phyloP scores from a whole-genome alignment of 2,797 vertebrate genomes.

The Naso thynnoides region DNA sequence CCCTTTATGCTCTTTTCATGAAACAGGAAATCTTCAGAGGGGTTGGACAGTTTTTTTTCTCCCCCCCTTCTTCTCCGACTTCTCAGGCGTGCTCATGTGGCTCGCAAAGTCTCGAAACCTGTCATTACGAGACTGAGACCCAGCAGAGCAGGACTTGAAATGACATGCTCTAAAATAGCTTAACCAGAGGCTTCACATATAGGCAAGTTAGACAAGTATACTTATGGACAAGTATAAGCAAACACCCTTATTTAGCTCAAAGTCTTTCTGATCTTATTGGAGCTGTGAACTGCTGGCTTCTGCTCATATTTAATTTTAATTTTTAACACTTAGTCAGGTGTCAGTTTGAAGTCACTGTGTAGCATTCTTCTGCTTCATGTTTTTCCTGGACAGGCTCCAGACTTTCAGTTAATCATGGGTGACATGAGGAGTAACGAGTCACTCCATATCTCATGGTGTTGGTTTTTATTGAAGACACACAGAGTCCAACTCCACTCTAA shows the following conservation, averaged over 20 bases:
- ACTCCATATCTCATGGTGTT: slow-evolving; percentile 45
- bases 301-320: slow-evolving; percentile 24
- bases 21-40: slow-evolving; percentile 85
- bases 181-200: slow-evolving; percentile 10
- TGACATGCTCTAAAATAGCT: slow-evolving; percentile 67
- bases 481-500: slow-evolving; percentile 67
- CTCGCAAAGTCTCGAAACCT: slow-evolving; percentile 62
- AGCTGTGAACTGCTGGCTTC: background rate
- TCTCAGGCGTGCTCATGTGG: slow-evolving; percentile 59
- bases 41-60: slow-evolving; percentile 68
- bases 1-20: slow-evolving; percentile 68
- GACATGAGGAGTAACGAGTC: slow-evolving; percentile 43
- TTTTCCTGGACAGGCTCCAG: slow-evolving; percentile 38
- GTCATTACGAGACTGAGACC: slow-evolving; percentile 71
- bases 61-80: slow-evolving; percentile 26
- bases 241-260: slow-evolving; percentile 38
- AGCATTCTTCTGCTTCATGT: slow-evolving; percentile 1
- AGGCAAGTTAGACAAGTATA: background rate
- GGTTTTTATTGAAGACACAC: slow-evolving; percentile 53
- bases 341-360: slow-evolving; percentile 18
- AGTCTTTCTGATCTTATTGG: slow-evolving; percentile 29
- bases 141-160: slow-evolving; percentile 66
- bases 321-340: background rate
- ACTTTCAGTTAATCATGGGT: slow-evolving; percentile 39
- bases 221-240: slow-evolving; percentile 9